Evolutionary conservation across 2,113 vertebrate genomes (phyloP).

Genomic region (Eulacestoma nigropectus): DNA sequence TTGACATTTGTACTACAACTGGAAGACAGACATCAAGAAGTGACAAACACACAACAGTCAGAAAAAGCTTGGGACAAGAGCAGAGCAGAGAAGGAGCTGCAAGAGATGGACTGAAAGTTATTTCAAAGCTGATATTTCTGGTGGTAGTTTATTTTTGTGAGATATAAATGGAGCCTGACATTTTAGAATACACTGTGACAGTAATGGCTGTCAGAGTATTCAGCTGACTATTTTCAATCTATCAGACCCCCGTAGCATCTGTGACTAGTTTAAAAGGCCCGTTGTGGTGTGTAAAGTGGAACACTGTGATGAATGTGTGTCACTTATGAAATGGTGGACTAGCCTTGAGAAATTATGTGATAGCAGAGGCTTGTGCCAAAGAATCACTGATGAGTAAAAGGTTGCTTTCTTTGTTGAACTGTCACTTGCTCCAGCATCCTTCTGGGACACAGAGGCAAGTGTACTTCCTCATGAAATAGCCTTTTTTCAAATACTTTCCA

Average conservation of each 20-base stretch:
- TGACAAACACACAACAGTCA: background rate
- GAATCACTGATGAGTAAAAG: background rate
- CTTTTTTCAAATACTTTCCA: background rate
- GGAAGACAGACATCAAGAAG: background rate
- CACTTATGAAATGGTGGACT: background rate
- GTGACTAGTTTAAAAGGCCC: background rate
- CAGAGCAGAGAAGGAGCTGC: background rate
- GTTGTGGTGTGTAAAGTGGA: background rate
- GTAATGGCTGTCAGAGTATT: background rate
- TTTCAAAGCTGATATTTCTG: conserved; percentile 1
- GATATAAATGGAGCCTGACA: background rate
- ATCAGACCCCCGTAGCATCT: background rate
- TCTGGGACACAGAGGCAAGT: background rate
- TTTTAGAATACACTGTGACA: background rate
- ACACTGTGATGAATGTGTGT: background rate
- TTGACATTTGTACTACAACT: background rate
- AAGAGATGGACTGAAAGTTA: background rate
- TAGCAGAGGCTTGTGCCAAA: background rate
- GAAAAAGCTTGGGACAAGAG: background rate
- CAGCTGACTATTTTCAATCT: conserved; percentile 18
- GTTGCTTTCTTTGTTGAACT: background rate
- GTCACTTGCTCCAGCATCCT: background rate
- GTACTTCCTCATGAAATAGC: background rate
- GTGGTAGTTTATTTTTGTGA: background rate
- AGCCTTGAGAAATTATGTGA: background rate